Evolutionary conservation across 2,888 invertebrate genomes (phyloP).

Genomic region (Andrena bicolor): DNA sequence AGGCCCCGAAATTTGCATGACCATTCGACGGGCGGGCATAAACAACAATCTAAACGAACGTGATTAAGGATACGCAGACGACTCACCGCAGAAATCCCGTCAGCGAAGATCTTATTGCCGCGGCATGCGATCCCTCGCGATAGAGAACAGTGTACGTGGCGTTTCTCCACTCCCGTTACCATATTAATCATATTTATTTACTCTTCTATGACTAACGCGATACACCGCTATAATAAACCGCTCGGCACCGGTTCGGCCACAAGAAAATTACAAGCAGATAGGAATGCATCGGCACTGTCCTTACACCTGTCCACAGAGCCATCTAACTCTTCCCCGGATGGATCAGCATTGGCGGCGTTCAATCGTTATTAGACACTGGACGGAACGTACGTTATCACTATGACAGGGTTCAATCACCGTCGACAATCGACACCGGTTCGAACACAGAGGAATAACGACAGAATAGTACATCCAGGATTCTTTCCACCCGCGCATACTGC

Average conservation of each 20-base stretch:
- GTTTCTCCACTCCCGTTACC: not conserved
- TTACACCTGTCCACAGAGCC: conserved; percentile 3
- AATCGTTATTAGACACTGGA: not conserved
- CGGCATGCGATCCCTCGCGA: not conserved
- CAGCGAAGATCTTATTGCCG: not conserved
- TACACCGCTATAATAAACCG: not conserved
- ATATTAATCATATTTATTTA: conserved; percentile 16
- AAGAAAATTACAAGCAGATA: conserved; percentile 6
- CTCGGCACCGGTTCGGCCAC: conserved; percentile 4
- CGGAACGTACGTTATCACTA: not conserved
- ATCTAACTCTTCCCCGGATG: not conserved
- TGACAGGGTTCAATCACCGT: not conserved
- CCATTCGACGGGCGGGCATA: not conserved
- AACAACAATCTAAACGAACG: not conserved
- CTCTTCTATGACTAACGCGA: conserved; percentile 7
- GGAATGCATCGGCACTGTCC: conserved; percentile 11
- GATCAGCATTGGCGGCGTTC: conserved; percentile 7
- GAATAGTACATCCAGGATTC: not conserved
- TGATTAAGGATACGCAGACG: not conserved
- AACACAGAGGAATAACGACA: not conserved
- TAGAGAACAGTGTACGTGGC: not conserved
- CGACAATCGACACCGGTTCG: not conserved
- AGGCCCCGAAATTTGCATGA: not conserved
- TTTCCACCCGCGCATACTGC: not conserved
- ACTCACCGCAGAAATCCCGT: not conserved